Evolutionary conservation across 2,888 invertebrate species (phyloP), one percentile per base, ranked within the genome.

Genomic region (Hirtodrosophila histrioides): DNA sequence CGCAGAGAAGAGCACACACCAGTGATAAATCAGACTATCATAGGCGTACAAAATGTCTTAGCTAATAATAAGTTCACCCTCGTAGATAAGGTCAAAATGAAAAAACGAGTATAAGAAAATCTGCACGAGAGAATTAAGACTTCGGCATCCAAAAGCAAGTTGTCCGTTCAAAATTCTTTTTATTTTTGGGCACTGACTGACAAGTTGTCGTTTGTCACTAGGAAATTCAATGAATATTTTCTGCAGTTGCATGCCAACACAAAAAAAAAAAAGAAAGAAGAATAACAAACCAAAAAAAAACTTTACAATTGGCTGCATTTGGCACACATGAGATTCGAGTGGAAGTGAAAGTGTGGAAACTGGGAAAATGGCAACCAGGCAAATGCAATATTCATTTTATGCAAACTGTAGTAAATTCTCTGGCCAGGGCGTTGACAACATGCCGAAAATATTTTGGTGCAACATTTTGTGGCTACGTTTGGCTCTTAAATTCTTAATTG

Each of bases 171-270:
- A 1, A 17, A 1, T 27, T 24, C 9, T 23, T 10, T n/a, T 11
- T 29, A 49, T 78, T 61, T 63, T 36, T 37, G 33, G 6, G 31
- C 36, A 33, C 43, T 63, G 65, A 69, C 65, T 72, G 82, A 81
- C 88, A 87, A 62, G 49, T 69, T 69, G 75, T 71, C 76, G 66
- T 76, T 82, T 86, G 86, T 88, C 84, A 75, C 84, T 86, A 68
- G 63, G 45, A 88, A 86, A 84, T 88, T 86, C 88, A 88, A 83
- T 86, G 84, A 84, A 84, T 88, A 88, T 84, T 84, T 86, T 56
- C 81, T 54, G 64, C 53, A 49, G 31, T 31, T 46, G 54, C 39
- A 56, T 11, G 41, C 43, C 56, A 40, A 11, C 37, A 43, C 46
- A 54, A 44, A 49, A 36, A 57, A 36, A 51, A 9, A 12, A 41